A percentile compares a stretch with the other conserved stretches of the same genome.
phyloP scores from a whole-genome alignment of 2,113 vertebrate species.

The Platysteira castanea region DNA sequence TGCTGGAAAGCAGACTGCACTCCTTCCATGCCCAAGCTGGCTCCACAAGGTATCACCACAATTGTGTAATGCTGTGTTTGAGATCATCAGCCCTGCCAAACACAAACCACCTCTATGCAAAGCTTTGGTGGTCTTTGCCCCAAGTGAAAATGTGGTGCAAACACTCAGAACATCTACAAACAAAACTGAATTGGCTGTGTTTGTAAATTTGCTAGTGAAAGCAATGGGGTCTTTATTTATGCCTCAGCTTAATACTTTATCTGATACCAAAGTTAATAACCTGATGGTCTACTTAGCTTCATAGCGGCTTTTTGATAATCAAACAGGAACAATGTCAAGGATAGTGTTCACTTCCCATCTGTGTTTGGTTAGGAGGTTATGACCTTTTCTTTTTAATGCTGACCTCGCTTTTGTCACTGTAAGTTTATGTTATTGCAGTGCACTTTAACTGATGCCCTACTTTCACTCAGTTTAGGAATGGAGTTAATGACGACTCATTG shows the following conservation, averaged over 20 bases:
- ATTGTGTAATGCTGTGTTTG: neutral
- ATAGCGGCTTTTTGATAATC: constrained; percentile 33
- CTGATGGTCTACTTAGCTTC: constrained; percentile 22
- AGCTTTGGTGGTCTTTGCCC: neutral
- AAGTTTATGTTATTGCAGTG: constrained; percentile 54
- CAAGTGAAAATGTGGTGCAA: neutral
- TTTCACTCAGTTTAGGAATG: constrained; percentile 39
- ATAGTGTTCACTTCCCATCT: constrained; percentile 4
- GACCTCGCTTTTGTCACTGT: constrained; percentile 37
- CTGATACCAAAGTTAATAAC: constrained; percentile 26
- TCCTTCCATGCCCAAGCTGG: neutral
- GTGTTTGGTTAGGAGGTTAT: constrained; percentile 42
- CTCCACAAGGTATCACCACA: neutral
- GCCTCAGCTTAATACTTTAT: neutral
- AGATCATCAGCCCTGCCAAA: neutral
- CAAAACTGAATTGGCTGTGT: neutral
- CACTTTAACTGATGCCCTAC: constrained; percentile 61
- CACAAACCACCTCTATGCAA: neutral
- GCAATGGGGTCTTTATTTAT: neutral
- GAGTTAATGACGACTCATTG: constrained; percentile 43
- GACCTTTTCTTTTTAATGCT: constrained; percentile 57
- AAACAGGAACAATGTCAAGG: constrained; percentile 16
- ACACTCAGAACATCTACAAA: neutral
- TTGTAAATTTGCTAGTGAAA: neutral
- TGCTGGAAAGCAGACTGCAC: neutral